Percentiles rank a stretch among this genome's conserved stretches.
phyloP scores from a whole-genome alignment of 2,113 vertebrate species.

The Brachypteracias leptosomus region DNA sequence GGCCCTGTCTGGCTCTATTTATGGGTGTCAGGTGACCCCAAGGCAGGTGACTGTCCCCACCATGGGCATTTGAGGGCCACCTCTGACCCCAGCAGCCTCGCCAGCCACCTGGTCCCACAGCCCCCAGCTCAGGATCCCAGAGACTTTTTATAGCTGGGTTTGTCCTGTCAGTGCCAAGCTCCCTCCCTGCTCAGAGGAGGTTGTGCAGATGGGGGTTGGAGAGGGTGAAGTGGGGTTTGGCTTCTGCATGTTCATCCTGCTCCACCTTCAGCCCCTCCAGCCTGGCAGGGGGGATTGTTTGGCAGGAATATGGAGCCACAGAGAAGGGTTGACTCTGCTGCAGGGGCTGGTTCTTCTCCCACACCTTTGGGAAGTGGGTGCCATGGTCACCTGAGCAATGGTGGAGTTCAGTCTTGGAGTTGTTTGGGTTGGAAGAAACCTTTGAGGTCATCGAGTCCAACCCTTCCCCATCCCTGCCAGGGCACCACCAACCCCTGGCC shows the following conservation, averaged over 20 bases:
- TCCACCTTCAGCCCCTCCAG: background rate
- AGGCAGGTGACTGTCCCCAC: background rate
- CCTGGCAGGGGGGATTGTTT: background rate
- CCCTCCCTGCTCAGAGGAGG: background rate
- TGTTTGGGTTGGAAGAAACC: too few relatives aligned
- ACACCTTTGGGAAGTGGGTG: background rate
- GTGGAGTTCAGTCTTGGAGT: too few relatives aligned
- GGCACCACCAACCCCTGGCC: too few relatives aligned
- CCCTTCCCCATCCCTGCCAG: too few relatives aligned
- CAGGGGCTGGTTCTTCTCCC: background rate
- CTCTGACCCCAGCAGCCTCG: background rate
- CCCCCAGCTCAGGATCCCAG: background rate
- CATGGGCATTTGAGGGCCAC: background rate
- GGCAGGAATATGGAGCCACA: fast-evolving
- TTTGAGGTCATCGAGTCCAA: too few relatives aligned
- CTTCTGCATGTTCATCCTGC: background rate
- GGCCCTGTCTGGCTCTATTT: background rate
- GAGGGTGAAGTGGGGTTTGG: background rate
- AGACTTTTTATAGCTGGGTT: background rate
- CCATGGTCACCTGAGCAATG: background rate
- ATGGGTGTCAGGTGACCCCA: background rate
- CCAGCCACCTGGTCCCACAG: background rate
- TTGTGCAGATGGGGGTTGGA: background rate
- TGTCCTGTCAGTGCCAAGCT: background rate
- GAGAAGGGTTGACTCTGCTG: fast-evolving